Base-by-base conservation (phyloP, 2,797 vertebrate species). In the Simalia tracyae region DNA sequence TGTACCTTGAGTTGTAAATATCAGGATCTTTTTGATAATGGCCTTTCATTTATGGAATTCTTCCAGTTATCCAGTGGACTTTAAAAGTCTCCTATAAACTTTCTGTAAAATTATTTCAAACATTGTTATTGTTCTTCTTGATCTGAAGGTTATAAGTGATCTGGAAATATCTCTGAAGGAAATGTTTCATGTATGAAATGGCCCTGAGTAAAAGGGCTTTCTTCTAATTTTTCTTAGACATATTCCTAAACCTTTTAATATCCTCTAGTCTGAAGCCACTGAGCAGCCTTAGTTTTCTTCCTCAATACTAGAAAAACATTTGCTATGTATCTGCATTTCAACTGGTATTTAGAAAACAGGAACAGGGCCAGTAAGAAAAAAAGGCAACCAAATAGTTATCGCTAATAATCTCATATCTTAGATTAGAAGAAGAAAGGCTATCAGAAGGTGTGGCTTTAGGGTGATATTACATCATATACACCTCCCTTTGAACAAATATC, bases 371-470 rank as follows among this genome's bases (percentile, higher is more conserved):
- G 50, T 54, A 54, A 54, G 12, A 61, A 28, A 84, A 60, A 31
- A 28, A 28, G 42, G 66, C 36, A 87, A 22, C 5, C 42, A 56
- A 91, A 64, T 68, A 28, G n/a, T 36, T 26, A 36, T 84, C 26
- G 81, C 15, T 86, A 42, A 28, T 10, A 87, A 36, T 86, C 14
- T 91, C 56, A 46, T 76, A 87, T 60, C 64, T 60, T 50, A 14
- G 66, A 60, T 57, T 59, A 89, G 68, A 90, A 86, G 63, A 50
- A 56, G 66, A 57, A 54, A 28, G 50, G 81, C 61, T 89, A 56
- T 68, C 81, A 61, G 59, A 92, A 92, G 93, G 92, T 91, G 86
- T 42, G 68, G 86, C 86, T 63, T 91, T 68, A n/a, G 19, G 28
- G 28, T 88, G 19, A 87, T 22, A 61, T 50, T 61, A 50, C 87